A percentile compares a stretch with the other conserved stretches of the same genome.
Conservation (phyloP, 2,888 invertebrate species). For the Sepioteuthis lessoniana region DNA sequence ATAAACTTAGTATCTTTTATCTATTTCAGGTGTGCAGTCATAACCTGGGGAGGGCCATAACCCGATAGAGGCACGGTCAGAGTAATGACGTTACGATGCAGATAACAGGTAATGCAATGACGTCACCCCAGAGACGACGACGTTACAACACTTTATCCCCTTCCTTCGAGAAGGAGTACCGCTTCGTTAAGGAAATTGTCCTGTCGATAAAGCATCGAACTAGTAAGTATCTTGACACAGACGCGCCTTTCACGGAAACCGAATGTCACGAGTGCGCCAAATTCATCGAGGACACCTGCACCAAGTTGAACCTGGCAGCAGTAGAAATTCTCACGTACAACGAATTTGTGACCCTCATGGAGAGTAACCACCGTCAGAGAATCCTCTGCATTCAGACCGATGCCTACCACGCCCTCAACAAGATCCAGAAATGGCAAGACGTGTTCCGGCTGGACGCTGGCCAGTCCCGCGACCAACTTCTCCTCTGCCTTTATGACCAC, state of each 20-base stretch:
- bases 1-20: neutral
- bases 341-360: neutral
- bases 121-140: neutral
- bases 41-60: neutral
- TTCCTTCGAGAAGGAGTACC: neutral
- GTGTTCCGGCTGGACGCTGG: neutral
- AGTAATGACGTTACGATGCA: neutral
- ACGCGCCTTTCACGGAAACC: neutral
- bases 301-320: neutral
- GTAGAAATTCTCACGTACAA: neutral
- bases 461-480: neutral
- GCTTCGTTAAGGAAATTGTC: neutral
- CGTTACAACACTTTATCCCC: neutral
- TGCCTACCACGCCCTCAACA: neutral
- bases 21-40: neutral
- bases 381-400: neutral
- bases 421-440: neutral
- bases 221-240: neutral
- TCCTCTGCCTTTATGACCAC: neutral
- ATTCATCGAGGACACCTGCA: neutral
- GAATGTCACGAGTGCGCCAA: neutral
- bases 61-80: neutral
- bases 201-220: neutral
- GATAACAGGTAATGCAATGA: neutral
- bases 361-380: neutral